Conservation (phyloP, 2,113 vertebrate genomes). For the Artemisiospiza belli region DNA sequence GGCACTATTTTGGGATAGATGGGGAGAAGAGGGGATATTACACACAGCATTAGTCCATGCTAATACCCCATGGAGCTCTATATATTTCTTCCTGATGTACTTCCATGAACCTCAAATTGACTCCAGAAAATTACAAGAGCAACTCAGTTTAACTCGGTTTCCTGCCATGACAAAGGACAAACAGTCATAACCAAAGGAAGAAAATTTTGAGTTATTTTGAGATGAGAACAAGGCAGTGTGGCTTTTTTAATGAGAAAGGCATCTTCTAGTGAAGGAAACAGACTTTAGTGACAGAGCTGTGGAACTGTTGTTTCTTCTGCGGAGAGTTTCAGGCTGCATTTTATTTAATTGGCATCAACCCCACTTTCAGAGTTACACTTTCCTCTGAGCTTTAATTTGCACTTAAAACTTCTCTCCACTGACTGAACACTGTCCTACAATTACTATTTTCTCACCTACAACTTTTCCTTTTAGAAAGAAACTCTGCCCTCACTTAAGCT, state of each 20-base stretch:
- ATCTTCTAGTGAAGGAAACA: constrained; percentile 46
- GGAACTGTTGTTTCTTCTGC: background rate
- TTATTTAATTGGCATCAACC: constrained; percentile 38
- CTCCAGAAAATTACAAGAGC: background rate
- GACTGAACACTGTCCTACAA: background rate
- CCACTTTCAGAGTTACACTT: background rate
- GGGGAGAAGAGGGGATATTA: background rate
- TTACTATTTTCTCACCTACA: background rate
- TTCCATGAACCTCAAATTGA: background rate
- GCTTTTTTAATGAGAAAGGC: constrained; percentile 35
- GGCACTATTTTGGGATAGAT: background rate
- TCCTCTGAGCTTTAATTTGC: constrained; percentile 28
- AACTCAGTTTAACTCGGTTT: background rate
- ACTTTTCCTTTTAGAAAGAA: background rate
- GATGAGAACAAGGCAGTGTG: background rate
- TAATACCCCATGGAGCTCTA: background rate
- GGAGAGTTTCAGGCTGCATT: constrained; percentile 6
- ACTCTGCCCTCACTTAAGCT: background rate
- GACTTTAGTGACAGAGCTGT: background rate
- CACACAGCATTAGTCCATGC: background rate
- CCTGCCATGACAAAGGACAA: constrained; percentile 5
- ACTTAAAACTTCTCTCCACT: background rate
- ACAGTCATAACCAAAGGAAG: constrained; percentile 35
- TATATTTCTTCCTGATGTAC: background rate
- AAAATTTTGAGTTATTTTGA: constrained; percentile 58